Evolutionary conservation across 1,140 invertebrate genomes (phyloP), one percentile per base, ranked within the genome.

Genomic region (Zophobas morio): DNA sequence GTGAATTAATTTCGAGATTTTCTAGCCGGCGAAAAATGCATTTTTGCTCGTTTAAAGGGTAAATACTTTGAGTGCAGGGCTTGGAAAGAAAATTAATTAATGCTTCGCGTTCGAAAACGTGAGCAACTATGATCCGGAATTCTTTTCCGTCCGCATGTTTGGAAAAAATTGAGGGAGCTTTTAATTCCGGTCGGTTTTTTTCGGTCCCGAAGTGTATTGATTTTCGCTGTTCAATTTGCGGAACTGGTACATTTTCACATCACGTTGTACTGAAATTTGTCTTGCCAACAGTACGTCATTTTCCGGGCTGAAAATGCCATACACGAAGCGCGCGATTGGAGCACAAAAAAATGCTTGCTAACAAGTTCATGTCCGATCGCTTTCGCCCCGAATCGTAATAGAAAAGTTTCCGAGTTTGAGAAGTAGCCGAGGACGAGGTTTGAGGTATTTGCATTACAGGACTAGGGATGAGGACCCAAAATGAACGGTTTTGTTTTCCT

Each of bases 261-360:
- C 42, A 46, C 42, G 42, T 46, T 46, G 42, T 46, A 46, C 42
- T 46, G 42, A 46, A 46, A 46, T 46, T 46, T 8, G 42, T 46
- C 42, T 46, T 46, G 42, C 3, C 3, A 46, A 46, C 6, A 8
- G 3, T 3, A 46, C 42, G 42, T 46, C 42, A 46, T 46, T 46
- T 46, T 46, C 42, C 20, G 20, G 20, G 20, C 20, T 20, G 20
- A 20, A 20, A 20, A 20, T 20, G 20, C 20, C 20, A 20, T 20
- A 20, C 20, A 20, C 20, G 20, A 20, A 20, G 20, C 20, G 20
- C 20, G 20, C 33, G 49, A 51, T 51, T 51, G 5, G 8, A 51
- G 33, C 33, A 32, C 49, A 2, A 51, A 32, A 51, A 51, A 51
- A 2, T 51, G 33, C 47, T 20, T 20, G 20, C 20, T 20, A 20